phyloP scores from a whole-genome alignment of 1,140 invertebrate species.

The Mactra quadrangularis region DNA sequence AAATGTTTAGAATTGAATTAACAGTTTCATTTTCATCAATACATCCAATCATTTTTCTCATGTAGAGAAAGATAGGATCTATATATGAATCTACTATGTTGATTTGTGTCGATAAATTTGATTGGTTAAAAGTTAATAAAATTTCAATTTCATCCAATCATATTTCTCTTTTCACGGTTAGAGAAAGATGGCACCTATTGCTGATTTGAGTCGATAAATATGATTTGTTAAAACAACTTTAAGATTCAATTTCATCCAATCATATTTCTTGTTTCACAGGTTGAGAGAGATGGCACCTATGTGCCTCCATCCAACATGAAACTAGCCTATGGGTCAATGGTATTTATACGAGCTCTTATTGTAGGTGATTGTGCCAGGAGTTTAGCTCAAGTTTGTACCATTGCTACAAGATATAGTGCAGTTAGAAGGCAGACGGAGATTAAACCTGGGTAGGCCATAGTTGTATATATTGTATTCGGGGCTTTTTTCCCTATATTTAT shows the following conservation, averaged over 20 bases:
- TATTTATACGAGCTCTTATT: constrained; percentile 89
- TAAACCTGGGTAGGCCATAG: constrained; percentile 81
- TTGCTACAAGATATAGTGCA: constrained; percentile 92
- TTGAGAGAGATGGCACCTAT: constrained; percentile 93
- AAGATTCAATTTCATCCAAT: not conserved
- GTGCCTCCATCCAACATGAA: constrained; percentile 92
- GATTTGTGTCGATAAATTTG: too few species aligned
- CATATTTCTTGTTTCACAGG: constrained; percentile 29
- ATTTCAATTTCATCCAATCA: not conserved
- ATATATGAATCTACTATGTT: too few species aligned
- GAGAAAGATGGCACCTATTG: constrained; percentile 94
- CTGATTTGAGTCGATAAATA: too few species aligned
- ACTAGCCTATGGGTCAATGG: constrained; percentile 96
- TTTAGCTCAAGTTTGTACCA: constrained; percentile 92
- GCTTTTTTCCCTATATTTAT: too few species aligned
- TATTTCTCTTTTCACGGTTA: constrained; percentile 37
- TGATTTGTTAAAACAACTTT: too few species aligned
- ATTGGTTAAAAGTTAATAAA: too few species aligned
- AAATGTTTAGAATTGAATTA: too few species aligned
- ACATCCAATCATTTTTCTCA: too few species aligned
- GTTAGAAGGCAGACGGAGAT: constrained; percentile 91
- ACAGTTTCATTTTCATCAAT: too few species aligned
- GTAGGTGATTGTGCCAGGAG: constrained; percentile 60
- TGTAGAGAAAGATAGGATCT: too few species aligned
- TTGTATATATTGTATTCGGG: too few species aligned